Conservation (phyloP, 2,888 invertebrate genomes). For the Stegana nigrithorax region DNA sequence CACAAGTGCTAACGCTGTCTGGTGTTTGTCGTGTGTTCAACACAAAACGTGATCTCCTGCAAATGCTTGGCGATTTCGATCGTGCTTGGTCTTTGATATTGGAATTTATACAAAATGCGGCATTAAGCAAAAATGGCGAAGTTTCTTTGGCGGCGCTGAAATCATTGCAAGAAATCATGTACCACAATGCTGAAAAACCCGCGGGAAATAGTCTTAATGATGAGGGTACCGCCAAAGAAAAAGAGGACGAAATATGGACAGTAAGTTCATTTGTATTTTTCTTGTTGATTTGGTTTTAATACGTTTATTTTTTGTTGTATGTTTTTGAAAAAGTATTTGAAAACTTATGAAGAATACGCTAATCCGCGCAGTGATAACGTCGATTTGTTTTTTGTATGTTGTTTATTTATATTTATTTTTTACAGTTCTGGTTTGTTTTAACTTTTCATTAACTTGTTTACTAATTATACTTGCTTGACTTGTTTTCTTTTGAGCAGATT, state of each 20-base stretch:
- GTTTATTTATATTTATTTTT: background rate
- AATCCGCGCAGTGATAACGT: conserved; percentile 9
- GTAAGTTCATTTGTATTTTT: conserved; percentile 62
- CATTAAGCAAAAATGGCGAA: conserved; percentile 93
- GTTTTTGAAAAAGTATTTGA: conserved; percentile 21
- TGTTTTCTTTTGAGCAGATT: conserved; percentile 49
- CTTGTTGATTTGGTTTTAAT: background rate
- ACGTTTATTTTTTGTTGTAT: conserved; percentile 7
- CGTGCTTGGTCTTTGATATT: conserved; percentile 93
- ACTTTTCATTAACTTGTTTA: background rate
- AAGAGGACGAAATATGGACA: conserved; percentile 77
- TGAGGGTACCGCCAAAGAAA: conserved; percentile 45
- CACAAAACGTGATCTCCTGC: conserved; percentile 86
- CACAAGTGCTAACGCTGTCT: conserved; percentile 89
- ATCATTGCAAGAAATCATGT: conserved; percentile 95
- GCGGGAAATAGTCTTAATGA: conserved; percentile 58
- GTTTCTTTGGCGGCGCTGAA: conserved; percentile 95
- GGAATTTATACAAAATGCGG: conserved; percentile 93
- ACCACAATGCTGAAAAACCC: conserved; percentile 71
- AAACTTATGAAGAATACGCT: conserved; percentile 21
- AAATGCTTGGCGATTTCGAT: conserved; percentile 89
- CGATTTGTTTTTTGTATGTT: conserved; percentile 6
- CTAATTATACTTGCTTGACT: background rate
- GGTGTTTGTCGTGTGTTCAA: conserved; percentile 95
- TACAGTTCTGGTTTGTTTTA: conserved; percentile 9